Evolutionary conservation across 2,113 vertebrate genomes (phyloP).

Genomic region (Melanocharis versteri): DNA sequence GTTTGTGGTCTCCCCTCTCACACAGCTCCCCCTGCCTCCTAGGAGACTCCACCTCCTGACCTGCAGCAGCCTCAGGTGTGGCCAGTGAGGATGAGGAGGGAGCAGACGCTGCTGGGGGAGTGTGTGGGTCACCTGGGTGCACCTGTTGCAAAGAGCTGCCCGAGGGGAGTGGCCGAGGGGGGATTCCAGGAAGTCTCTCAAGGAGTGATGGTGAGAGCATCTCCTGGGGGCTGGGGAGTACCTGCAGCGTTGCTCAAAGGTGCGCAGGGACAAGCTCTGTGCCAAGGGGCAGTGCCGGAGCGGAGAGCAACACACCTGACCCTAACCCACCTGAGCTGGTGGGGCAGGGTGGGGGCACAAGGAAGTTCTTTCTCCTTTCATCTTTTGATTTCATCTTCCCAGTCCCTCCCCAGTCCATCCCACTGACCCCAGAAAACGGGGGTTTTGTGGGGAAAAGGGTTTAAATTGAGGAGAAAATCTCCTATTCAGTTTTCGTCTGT

Average conservation of each 20-base stretch:
- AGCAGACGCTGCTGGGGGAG: neutral
- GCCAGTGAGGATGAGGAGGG: neutral
- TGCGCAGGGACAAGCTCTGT: too few relatives aligned
- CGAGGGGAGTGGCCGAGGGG: too few relatives aligned
- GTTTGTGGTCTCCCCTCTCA: neutral
- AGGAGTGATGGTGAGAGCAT: neutral
- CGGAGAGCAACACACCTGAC: neutral
- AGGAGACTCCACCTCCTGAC: neutral
- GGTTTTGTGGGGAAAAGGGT: neutral
- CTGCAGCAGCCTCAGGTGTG: neutral
- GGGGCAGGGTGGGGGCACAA: neutral
- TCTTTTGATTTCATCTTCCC: neutral
- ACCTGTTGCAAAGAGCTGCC: neutral
- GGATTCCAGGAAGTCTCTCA: too few relatives aligned
- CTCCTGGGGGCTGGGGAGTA: neutral
- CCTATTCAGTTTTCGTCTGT: neutral
- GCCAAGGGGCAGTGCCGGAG: neutral
- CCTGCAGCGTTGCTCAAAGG: neutral
- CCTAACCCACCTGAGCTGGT: neutral
- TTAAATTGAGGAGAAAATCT: neutral
- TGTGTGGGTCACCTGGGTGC: neutral
- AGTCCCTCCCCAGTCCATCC: neutral
- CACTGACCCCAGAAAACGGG: neutral
- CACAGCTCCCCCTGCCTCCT: fast-evolving
- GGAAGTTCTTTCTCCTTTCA: neutral